phyloP scores from a whole-genome alignment of 2,797 vertebrate genomes.

The Coendou prehensilis region DNA sequence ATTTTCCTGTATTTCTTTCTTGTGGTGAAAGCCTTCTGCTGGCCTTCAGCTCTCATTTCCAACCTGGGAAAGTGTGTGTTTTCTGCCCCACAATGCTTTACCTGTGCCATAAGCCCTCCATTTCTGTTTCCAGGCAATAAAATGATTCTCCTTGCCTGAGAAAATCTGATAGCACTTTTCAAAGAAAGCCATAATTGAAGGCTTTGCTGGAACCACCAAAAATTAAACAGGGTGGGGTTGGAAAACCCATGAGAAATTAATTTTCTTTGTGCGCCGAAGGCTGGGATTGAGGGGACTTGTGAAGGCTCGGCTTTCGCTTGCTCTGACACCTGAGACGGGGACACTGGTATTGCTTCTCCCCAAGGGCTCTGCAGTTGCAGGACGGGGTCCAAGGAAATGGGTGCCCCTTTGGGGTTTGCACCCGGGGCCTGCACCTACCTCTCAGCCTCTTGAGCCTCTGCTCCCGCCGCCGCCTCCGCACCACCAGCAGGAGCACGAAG shows the following conservation, averaged over 20 bases:
- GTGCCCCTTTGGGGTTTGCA: accelerated
- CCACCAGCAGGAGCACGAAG: slow-evolving; percentile 95
- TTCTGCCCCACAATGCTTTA: not conserved
- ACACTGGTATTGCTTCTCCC: accelerated
- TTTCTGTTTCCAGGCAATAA: slow-evolving; percentile 13
- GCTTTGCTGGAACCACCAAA: accelerated
- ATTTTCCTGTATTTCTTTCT: not conserved
- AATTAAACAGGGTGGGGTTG: not conserved
- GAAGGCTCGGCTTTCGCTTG: not conserved
- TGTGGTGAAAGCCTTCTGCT: not conserved
- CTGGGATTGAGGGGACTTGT: not conserved
- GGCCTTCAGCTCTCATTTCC: not conserved
- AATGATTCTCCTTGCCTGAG: not conserved
- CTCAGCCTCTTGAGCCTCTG: slow-evolving; percentile 97
- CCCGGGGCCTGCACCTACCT: slow-evolving; percentile 89
- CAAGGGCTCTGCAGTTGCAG: accelerated
- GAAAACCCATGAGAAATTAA: slow-evolving; percentile 41
- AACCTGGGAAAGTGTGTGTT: not conserved
- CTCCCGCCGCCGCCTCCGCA: slow-evolving; percentile 96
- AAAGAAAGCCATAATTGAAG: not conserved
- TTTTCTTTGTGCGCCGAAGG: not conserved
- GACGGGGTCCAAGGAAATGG: no score
- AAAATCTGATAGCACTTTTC: slow-evolving; percentile 20
- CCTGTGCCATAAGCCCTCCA: not conserved
- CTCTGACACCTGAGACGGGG: not conserved